Conservation (phyloP, 2,113 vertebrate genomes). For the Melanotaenia duboulayi region DNA sequence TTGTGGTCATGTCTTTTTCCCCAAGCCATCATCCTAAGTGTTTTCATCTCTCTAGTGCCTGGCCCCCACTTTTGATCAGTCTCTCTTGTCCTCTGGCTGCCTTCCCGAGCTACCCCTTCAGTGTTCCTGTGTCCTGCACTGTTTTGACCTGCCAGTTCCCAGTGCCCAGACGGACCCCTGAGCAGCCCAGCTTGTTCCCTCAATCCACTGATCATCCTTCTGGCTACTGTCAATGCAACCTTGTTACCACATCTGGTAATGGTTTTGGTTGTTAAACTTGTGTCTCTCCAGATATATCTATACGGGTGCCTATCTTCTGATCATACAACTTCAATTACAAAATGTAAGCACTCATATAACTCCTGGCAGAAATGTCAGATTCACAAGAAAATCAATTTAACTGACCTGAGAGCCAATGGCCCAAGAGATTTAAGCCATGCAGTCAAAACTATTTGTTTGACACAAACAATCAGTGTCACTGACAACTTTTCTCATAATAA, state of each 20-base stretch:
- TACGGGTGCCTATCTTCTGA: conserved; percentile 9
- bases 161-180: conserved; percentile 33
- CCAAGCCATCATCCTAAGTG: conserved; percentile 54
- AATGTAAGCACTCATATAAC: not conserved
- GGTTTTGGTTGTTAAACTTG: conserved; percentile 24
- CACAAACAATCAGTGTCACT: no score
- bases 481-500: no score
- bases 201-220: conserved; percentile 56
- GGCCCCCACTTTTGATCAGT: conserved; percentile 32
- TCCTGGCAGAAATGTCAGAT: conserved; percentile 6
- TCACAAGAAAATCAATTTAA: not conserved
- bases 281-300: conserved; percentile 18
- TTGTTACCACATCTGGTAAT: conserved; percentile 44
- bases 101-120: conserved; percentile 34
- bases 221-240: conserved; percentile 38
- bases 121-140: conserved; percentile 31
- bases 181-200: conserved; percentile 46
- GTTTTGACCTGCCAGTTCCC: conserved; percentile 42
- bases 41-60: conserved; percentile 43
- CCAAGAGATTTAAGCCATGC: not conserved
- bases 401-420: not conserved
- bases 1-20: conserved; percentile 42
- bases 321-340: not conserved
- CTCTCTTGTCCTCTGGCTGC: conserved; percentile 43
- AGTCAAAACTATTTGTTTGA: no score